Conservation (phyloP, 2,888 invertebrate genomes). For the Polietes domitor region DNA sequence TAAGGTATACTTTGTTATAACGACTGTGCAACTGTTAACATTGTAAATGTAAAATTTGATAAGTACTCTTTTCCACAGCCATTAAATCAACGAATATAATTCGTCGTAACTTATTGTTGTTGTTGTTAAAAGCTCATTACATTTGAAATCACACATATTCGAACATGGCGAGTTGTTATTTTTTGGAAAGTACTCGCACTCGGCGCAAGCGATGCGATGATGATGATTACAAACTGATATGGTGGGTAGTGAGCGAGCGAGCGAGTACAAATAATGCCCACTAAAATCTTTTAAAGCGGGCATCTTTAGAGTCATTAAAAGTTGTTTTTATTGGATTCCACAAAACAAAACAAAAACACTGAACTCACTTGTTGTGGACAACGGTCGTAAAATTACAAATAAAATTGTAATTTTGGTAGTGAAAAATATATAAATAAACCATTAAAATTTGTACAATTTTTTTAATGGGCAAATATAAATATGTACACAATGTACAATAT, state of each 20-base stretch:
- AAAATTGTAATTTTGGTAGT: conserved; percentile 17
- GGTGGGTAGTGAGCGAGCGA: background rate
- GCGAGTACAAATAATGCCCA: background rate
- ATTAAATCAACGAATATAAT: conserved; percentile 48
- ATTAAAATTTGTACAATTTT: conserved; percentile 5
- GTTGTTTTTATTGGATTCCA: conserved; percentile 34
- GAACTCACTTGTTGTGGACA: conserved; percentile 24
- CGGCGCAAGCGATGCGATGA: too few species aligned
- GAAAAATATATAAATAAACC: conserved; percentile 28
- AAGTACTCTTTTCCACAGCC: conserved; percentile 11
- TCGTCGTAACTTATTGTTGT: conserved; percentile 51
- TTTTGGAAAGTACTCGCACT: conserved; percentile 38
- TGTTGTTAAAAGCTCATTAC: conserved; percentile 60
- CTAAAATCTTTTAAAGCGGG: background rate
- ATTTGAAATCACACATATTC: conserved; percentile 45
- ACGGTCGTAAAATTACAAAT: conserved; percentile 17
- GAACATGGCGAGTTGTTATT: conserved; percentile 7
- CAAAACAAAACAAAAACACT: background rate
- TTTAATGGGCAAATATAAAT: conserved; percentile 21
- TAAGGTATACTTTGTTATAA: background rate
- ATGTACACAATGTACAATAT: background rate
- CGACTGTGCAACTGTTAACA: conserved; percentile 33
- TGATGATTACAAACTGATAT: background rate
- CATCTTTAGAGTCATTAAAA: conserved; percentile 37
- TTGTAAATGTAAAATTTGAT: conserved; percentile 25